Base-by-base conservation (phyloP, 2,888 invertebrate genomes). In the Linnaemya tessellans region DNA sequence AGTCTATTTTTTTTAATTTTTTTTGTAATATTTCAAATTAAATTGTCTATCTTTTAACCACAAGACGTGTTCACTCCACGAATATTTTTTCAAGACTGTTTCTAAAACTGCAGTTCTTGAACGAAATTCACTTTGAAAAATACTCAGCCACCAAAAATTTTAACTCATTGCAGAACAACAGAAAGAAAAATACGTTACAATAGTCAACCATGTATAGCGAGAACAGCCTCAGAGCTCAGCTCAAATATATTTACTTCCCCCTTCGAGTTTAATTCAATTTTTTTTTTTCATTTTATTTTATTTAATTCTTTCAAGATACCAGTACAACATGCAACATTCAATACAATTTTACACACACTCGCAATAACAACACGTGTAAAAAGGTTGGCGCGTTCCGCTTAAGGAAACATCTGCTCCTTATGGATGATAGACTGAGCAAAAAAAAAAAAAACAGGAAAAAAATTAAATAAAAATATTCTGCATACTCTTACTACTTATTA, bases 391-490 rank as follows among this genome's bases (percentile, higher is more conserved):
- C 90, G 90, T 90, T 87, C 84, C 80, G 83, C 71, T 82, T 65
- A 80, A 88, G 88, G 87, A 90, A 91, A 91, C 91, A 91, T 91
- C 91, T 91, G 91, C 91, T 90, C 89, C 90, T 90, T 78, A 30
- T 77, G 71, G 77, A 56, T 75, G 77, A 56, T 75, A 77, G 56
- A 71, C 46, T 46, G 46, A 46, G 35, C 22, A 49, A 38, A 30
- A 80, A 43, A 54, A 30, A 46, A 64, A 38, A 51, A 87, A 54
- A 56, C 38, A n/a, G n/a, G n/a, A n/a, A n/a, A 30, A 30, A 30
- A 30, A 30, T 30, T 30, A 30, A 3, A 30, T 30, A 30, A 71
- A 82, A 82, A 82, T 75, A 81, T 77, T 75, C 75, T 43, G 64
- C 54, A 56, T 77, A 81, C 62, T 77, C 80, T 20, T 22, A 54